Evolutionary conservation across 2,113 vertebrate genomes (phyloP).

Genomic region (Mirza zaza): DNA sequence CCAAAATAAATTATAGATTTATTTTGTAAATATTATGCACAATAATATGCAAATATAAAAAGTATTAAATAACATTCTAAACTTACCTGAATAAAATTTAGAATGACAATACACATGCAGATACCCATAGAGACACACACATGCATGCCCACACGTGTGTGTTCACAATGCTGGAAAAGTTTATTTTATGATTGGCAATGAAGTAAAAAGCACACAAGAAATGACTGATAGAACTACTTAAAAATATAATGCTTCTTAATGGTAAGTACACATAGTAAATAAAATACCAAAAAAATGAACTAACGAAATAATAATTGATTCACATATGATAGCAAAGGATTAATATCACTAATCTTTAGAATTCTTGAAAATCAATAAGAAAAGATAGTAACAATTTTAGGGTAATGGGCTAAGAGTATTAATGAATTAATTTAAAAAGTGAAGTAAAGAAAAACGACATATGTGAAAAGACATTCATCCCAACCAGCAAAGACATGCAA

Average conservation of each 20-base stretch:
- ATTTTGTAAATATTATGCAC: no score
- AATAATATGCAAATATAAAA: background rate
- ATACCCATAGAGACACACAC: background rate
- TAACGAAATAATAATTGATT: background rate
- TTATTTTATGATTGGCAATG: background rate
- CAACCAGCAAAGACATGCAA: background rate
- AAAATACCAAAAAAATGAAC: background rate
- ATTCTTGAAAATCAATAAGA: background rate
- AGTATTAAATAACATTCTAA: background rate
- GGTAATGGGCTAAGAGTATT: background rate
- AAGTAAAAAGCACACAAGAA: background rate
- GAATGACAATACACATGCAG: background rate
- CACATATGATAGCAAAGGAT: background rate
- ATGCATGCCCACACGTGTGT: background rate
- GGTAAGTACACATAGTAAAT: background rate
- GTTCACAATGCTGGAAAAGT: background rate
- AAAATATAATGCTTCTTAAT: background rate
- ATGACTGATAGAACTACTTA: background rate
- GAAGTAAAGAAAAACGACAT: background rate
- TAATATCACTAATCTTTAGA: background rate
- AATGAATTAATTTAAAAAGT: background rate
- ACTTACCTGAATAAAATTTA: background rate
- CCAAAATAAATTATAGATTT: background rate
- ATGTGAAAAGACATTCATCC: background rate
- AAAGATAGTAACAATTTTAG: background rate